Conservation (phyloP, 2,888 invertebrate species). For the Amphipoea oculea region DNA sequence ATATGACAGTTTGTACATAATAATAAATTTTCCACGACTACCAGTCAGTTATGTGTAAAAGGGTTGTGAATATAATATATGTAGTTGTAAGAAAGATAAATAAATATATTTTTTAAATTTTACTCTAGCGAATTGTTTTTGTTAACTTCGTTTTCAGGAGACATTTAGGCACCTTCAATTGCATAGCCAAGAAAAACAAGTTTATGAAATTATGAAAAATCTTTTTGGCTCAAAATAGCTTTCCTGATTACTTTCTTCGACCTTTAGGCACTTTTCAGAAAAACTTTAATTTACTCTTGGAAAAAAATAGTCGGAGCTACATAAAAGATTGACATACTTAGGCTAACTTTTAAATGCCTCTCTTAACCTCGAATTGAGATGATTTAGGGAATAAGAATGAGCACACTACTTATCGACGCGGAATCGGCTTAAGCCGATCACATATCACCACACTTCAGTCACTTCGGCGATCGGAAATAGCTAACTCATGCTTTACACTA, state of each 20-base stretch:
- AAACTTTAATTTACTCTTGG: neutral
- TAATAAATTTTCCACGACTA: neutral
- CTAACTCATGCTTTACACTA: too few relatives aligned
- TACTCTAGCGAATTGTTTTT: constrained; percentile 17
- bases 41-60: constrained; percentile 11
- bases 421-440: too few relatives aligned
- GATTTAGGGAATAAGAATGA: too few relatives aligned
- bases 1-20: constrained; percentile 24
- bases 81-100: constrained; percentile 36
- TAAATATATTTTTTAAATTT: constrained; percentile 53
- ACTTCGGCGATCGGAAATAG: too few relatives aligned
- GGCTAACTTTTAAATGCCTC: too few relatives aligned
- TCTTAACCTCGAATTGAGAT: too few relatives aligned
- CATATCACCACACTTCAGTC: too few relatives aligned
- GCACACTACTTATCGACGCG: too few relatives aligned
- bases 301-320: neutral
- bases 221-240: neutral
- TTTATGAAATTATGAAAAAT: neutral
- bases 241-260: neutral
- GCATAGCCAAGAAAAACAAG: neutral
- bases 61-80: constrained; percentile 51
- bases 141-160: neutral
- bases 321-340: neutral
- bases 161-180: neutral
- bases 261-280: neutral